These are phyloP conservation scores for Epistrophe eligans DNA, from an alignment of 2,888 invertebrate species.

Conservation along the genomic window DNA sequence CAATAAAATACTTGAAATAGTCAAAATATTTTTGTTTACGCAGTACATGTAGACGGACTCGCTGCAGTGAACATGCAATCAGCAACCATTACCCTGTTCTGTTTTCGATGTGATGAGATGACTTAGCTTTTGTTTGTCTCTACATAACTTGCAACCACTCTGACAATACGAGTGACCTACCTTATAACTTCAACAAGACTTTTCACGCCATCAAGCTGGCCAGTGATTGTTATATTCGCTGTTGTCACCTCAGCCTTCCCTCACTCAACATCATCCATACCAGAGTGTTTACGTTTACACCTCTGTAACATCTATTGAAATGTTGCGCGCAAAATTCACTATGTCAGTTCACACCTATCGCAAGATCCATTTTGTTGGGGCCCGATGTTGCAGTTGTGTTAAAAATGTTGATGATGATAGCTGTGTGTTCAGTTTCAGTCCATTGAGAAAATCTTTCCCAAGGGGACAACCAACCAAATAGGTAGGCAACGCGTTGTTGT, in stretches of 20 bases:
- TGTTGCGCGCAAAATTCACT: constrained; percentile 45
- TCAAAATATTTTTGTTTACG: not conserved
- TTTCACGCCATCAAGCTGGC: not conserved
- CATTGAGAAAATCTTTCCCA: constrained; percentile 16
- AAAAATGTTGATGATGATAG: constrained; percentile 3
- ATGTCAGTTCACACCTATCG: constrained; percentile 53
- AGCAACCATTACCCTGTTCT: not conserved
- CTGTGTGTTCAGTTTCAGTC: not conserved
- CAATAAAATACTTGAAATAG: constrained; percentile 8
- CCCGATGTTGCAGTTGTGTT: not conserved
- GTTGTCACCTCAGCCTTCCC: not conserved
- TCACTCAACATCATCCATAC: not conserved
- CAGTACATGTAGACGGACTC: not conserved
- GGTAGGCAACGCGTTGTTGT: not conserved
- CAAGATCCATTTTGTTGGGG: not conserved
- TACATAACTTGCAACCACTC: not conserved
- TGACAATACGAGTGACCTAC: not conserved
- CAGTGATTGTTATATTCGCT: constrained; percentile 18
- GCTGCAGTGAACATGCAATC: not conserved
- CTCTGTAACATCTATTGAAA: constrained; percentile 49
- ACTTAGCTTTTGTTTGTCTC: not conserved
- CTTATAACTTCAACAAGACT: constrained; percentile 1
- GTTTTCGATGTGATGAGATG: too few species aligned
- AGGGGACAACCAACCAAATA: constrained; percentile 17
- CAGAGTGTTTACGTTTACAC: constrained; percentile 30